Evolutionary conservation across 1,140 invertebrate genomes (phyloP).

Genomic region (Oscheius sp.): DNA sequence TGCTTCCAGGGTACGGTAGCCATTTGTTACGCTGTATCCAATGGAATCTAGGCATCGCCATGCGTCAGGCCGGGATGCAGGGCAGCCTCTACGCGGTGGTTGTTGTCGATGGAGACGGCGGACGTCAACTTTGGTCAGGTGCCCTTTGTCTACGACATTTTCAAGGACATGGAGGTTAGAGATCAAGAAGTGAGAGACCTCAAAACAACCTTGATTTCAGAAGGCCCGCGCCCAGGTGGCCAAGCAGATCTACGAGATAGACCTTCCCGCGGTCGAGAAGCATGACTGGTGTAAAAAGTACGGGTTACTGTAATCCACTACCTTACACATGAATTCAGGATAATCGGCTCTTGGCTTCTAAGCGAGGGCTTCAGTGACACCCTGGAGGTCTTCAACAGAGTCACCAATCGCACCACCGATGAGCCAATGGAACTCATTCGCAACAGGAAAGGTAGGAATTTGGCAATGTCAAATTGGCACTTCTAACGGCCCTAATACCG

Average conservation of each 20-base stretch:
- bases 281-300: conserved; percentile 35
- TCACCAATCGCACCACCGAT: neutral
- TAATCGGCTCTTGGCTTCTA: conserved; percentile 68
- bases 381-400: neutral
- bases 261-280: conserved; percentile 45
- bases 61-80: conserved; percentile 56
- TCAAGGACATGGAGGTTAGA: conserved; percentile 81
- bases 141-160: conserved; percentile 95
- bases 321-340: conserved; percentile 95
- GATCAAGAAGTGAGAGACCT: too few relatives aligned
- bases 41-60: conserved; percentile 44
- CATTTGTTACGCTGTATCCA: neutral
- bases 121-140: conserved; percentile 97
- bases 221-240: conserved; percentile 7
- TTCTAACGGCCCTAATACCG: too few relatives aligned
- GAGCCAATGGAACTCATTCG: neutral
- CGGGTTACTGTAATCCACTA: too few relatives aligned
- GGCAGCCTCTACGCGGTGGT: conserved; percentile 95
- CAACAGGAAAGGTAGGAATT: neutral
- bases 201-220: too few relatives aligned
- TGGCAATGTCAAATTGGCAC: too few relatives aligned
- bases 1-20: conserved; percentile 75
- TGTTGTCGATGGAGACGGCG: conserved; percentile 94
- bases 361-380: neutral
- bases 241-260: conserved; percentile 25